Conservation (phyloP, 2,888 invertebrate genomes). For the Saturnia japonica region DNA sequence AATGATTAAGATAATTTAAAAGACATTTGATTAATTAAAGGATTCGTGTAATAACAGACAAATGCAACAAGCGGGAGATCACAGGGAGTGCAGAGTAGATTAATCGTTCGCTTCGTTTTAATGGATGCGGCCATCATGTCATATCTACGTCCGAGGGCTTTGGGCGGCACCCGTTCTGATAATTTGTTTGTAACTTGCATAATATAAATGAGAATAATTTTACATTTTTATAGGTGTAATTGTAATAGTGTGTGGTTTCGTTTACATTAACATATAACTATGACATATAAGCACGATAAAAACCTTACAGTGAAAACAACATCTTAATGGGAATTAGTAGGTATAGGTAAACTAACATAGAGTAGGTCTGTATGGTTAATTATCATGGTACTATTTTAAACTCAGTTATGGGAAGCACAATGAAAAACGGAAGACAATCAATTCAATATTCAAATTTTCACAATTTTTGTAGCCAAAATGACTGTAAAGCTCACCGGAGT, state of each 20-base stretch:
- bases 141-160: constrained; percentile 26
- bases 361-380: no score
- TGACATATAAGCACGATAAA: no score
- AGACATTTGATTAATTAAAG: constrained; percentile 33
- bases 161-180: constrained; percentile 1
- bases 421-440: no score
- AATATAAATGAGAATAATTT: not conserved
- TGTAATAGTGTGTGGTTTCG: not conserved
- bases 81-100: constrained; percentile 43
- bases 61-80: constrained; percentile 45
- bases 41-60: constrained; percentile 43
- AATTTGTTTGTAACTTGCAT: constrained; percentile 15
- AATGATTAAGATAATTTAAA: constrained; percentile 24
- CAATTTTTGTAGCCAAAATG: no score
- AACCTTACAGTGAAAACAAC: no score
- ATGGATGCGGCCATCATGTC: constrained; percentile 46
- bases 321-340: no score
- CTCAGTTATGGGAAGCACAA: no score
- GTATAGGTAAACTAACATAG: no score
- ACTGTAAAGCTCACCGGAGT: no score
- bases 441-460: no score
- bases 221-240: not conserved
- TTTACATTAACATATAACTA: not conserved
- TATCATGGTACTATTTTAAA: no score
- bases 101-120: constrained; percentile 44